These are phyloP conservation scores for Zelleria hepariella DNA, from an alignment of 2,888 invertebrate genomes.

Conservation along the genomic window DNA sequence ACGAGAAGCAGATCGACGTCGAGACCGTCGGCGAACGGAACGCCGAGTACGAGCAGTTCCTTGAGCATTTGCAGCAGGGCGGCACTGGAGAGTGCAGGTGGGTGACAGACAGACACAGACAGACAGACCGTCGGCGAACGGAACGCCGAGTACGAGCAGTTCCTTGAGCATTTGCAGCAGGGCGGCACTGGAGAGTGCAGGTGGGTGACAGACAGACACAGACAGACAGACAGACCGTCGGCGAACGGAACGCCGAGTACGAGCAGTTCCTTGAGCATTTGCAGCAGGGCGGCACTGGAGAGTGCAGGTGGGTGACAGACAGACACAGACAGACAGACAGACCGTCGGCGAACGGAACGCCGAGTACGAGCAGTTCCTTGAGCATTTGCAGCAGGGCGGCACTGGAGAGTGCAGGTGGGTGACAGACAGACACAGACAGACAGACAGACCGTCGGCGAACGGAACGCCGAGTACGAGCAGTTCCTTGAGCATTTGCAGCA, in stretches of 20 bases:
- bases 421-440: no score
- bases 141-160: constrained; percentile 91
- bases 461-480: no score
- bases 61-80: constrained; percentile 91
- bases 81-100: constrained; percentile 95
- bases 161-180: no score
- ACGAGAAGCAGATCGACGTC: constrained; percentile 96
- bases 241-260: constrained; percentile 91
- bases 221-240: constrained; percentile 89
- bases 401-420: constrained; percentile 90
- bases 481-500: no score
- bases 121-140: constrained; percentile 93
- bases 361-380: constrained; percentile 94
- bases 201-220: no score
- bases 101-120: constrained; percentile 51
- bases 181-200: no score
- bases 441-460: no score
- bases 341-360: constrained; percentile 91
- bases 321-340: constrained; percentile 94
- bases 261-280: constrained; percentile 95
- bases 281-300: constrained; percentile 90
- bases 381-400: constrained; percentile 91
- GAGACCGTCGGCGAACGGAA: constrained; percentile 92
- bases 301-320: constrained; percentile 80
- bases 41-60: constrained; percentile 94